These are phyloP conservation scores for Pseudorhiza aurosa DNA, from an alignment of 30 jellyfish, hydroid and myxozoan genomes.

Conservation along the genomic window DNA sequence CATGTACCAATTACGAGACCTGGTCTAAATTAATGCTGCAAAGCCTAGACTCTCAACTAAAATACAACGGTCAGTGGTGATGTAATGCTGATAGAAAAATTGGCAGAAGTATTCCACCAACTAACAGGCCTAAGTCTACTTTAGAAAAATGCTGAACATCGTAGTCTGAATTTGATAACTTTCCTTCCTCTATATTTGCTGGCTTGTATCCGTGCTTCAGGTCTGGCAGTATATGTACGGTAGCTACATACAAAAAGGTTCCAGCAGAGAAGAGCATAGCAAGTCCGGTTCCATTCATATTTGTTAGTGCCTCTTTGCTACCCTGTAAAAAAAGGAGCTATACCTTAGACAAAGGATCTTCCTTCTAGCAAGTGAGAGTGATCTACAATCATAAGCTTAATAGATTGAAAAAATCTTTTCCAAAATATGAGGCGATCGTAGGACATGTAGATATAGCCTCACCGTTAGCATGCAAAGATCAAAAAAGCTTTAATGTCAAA, in stretches of 20 bases:
- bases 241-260: slow-evolving; percentile 97
- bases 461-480: too few species aligned
- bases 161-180: slow-evolving; percentile 17
- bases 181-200: slow-evolving; percentile 65
- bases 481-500: too few species aligned
- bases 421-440: too few species aligned
- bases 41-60: too few species aligned
- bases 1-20: too few species aligned
- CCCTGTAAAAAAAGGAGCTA: slow-evolving; percentile 80
- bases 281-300: slow-evolving; percentile 89
- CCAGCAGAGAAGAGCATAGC: slow-evolving; percentile 99
- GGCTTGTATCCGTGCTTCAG: slow-evolving; percentile 43
- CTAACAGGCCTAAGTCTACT: slow-evolving; percentile 64
- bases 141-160: slow-evolving; percentile 52
- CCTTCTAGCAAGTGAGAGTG: too few species aligned
- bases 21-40: too few species aligned
- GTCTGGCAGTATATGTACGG: slow-evolving; percentile 97
- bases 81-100: slow-evolving; percentile 81
- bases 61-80: slow-evolving; percentile 49
- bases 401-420: too few species aligned
- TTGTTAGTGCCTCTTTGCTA: slow-evolving; percentile 84
- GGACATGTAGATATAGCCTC: too few species aligned
- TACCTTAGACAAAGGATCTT: too few species aligned
- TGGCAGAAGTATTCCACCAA: slow-evolving; percentile 85
- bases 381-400: too few species aligned